Evolutionary conservation across 2,888 invertebrate genomes (phyloP), one percentile per base, ranked within the genome.

Genomic region (Amphipoea oculea): DNA sequence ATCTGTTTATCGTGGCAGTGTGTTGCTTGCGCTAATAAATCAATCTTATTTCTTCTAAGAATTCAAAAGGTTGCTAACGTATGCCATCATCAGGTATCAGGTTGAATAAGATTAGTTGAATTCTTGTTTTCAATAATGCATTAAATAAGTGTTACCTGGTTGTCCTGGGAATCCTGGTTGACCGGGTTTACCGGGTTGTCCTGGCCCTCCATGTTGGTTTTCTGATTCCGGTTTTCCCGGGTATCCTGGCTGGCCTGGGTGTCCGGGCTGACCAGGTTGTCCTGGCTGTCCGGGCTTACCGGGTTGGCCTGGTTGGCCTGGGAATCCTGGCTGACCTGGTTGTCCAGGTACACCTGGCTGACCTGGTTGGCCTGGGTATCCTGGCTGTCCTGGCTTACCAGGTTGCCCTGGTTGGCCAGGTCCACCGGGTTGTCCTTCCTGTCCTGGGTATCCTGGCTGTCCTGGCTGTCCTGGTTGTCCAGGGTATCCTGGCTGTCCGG

Each of bases 301-400:
- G 1, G 12, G 12, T 4, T 48, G 45, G 2, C 45, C 45, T 11
- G 11, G 9, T 1, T 45, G 11, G 0, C 45, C 45, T 11, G 45
- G 48, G 12, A 12, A 0, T 12, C 48, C 48, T 12, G 48, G 48
- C 12, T 60, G 81, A 5, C 48, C 83, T 0, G 72, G 57, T 0
- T 65, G 7, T 5, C 89, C 92, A 23, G 90, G 92, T 9, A 11
- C 11, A 0, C 45, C 45, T 11, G 11, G 11, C 0, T 45, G 3
- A 0, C 45, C 45, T 12, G 45, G 12, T 1, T 45, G 45, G 2
- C 45, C 45, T 2, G 45, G 45, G 2, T 45, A 2, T 12, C 82
- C 78, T 0, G 83, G 54, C 0, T 57, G 17, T 0, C 74, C 74
- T 14, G 67, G 73, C 0, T 67, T 11, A 7, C 66, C 42, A 12